These are phyloP conservation scores for Siniperca undulata DNA, from an alignment of 2,797 vertebrate species.

Conservation along the genomic window DNA sequence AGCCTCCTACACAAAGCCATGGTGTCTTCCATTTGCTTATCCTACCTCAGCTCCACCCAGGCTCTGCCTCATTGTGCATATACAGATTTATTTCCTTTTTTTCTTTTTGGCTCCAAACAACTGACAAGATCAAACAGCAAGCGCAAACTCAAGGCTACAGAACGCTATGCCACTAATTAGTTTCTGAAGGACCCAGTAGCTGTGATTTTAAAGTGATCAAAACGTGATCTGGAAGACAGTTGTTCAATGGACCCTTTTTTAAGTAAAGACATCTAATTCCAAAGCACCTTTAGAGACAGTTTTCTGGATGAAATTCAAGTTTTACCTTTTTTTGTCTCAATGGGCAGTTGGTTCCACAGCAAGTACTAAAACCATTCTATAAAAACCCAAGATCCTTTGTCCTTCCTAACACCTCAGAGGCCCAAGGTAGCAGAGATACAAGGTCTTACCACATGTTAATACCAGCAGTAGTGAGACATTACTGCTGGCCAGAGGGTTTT, in stretches of 20 bases:
- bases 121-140: background rate
- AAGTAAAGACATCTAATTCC: background rate
- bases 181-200: background rate
- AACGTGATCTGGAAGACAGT: background rate
- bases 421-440: background rate
- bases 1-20: background rate
- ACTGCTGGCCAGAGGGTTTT: background rate
- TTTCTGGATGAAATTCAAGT: background rate
- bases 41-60: no score
- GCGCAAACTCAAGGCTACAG: background rate
- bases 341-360: background rate
- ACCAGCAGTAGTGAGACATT: background rate
- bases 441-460: background rate
- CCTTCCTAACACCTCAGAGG: background rate
- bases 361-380: background rate
- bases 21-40: background rate
- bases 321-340: slow-evolving; percentile 1
- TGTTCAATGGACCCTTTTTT: no score
- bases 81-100: no score
- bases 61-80: no score
- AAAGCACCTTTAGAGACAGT: background rate
- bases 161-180: background rate
- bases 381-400: background rate
- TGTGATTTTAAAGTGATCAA: background rate
- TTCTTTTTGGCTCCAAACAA: no score